phyloP scores from a whole-genome alignment of 2,113 vertebrate species.

The Otolemur garnettii region DNA sequence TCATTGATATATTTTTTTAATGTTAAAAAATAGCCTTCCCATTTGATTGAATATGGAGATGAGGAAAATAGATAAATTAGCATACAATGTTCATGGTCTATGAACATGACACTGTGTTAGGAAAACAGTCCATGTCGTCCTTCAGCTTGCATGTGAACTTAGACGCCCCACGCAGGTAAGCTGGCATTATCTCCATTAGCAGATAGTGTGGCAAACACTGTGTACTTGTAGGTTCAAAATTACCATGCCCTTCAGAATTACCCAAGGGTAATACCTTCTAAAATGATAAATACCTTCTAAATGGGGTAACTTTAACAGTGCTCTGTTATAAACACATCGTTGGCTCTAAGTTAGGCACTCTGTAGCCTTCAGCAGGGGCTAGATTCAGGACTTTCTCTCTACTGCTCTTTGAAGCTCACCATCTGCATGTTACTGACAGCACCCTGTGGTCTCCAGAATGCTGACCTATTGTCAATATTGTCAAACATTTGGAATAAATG shows the following conservation, averaged over 20 bases:
- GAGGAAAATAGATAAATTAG: background rate
- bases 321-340: background rate
- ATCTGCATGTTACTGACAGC: background rate
- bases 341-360: background rate
- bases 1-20: background rate
- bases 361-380: background rate
- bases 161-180: background rate
- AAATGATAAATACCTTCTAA: background rate
- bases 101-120: background rate
- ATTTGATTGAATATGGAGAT: rapidly evolving
- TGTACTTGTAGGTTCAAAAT: background rate
- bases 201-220: background rate
- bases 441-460: rapidly evolving
- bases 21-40: background rate
- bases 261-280: background rate
- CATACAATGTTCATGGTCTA: background rate
- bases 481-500: background rate
- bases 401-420: background rate
- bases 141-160: background rate
- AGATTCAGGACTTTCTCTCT: background rate
- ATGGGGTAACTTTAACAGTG: background rate
- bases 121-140: rapidly evolving
- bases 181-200: background rate
- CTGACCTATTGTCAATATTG: no score
- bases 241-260: slow-evolving; percentile 1